Evolutionary conservation across 2,113 vertebrate species (phyloP).

Genomic region (Hirundichthys speculiger): DNA sequence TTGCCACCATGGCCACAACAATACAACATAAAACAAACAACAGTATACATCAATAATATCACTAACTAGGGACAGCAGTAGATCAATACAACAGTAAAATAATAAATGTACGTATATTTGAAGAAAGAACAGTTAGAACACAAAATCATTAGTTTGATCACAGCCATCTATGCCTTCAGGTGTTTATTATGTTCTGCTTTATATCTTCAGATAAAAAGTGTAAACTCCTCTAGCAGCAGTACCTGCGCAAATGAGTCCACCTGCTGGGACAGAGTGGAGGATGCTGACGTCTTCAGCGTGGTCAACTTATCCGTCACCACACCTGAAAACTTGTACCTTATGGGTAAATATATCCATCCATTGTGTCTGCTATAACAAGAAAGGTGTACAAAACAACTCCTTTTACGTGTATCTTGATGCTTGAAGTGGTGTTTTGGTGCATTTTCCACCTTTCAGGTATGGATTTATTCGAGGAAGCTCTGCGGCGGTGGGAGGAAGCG

Average conservation of each 20-base stretch:
- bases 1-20: too few species aligned
- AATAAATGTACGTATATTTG: background rate
- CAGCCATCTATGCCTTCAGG: too few species aligned
- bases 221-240: slow-evolving; percentile 91
- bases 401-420: too few species aligned
- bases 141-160: background rate
- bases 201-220: slow-evolving; percentile 86
- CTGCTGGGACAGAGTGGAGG: slow-evolving; percentile 87
- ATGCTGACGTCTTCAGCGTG: slow-evolving; percentile 86
- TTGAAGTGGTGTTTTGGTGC: background rate
- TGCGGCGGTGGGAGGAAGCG: slow-evolving; percentile 94
- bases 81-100: too few species aligned
- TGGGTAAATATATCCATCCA: slow-evolving; percentile 88
- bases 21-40: too few species aligned
- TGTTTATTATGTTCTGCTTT: background rate
- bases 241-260: slow-evolving; percentile 87
- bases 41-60: too few species aligned
- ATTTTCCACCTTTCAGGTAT: slow-evolving; percentile 81
- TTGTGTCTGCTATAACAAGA: too few species aligned
- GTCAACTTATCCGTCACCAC: slow-evolving; percentile 91
- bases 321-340: slow-evolving; percentile 95
- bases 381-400: too few species aligned
- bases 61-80: too few species aligned
- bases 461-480: slow-evolving; percentile 96
- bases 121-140: too few species aligned